A percentile compares a stretch with the other conserved stretches of the same genome.
Evolutionary conservation across 1,140 invertebrate genomes (phyloP).

Genomic region (Aporrectodea caliginosa): DNA sequence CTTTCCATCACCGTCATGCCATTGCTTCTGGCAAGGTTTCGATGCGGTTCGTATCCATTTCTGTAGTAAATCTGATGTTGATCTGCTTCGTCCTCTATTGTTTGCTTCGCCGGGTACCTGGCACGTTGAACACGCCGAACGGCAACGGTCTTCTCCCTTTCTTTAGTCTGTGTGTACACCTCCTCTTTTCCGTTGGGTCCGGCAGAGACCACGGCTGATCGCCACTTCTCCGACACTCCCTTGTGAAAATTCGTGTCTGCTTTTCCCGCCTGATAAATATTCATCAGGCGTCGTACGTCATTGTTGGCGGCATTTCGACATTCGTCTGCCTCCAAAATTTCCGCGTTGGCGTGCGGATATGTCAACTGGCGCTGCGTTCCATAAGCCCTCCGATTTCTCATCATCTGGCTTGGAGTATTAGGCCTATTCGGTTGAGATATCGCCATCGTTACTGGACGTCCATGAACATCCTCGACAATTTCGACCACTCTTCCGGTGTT

Average conservation of each 20-base stretch:
- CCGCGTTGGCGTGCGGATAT: background rate
- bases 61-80: background rate
- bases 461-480: background rate
- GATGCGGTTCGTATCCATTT: background rate
- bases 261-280: background rate
- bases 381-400: background rate
- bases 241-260: background rate
- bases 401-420: background rate
- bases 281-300: background rate
- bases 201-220: background rate
- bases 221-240: background rate
- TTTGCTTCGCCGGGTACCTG: background rate
- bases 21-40: background rate
- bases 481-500: background rate
- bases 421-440: background rate
- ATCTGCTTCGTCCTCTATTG: background rate
- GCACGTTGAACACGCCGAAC: background rate
- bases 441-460: background rate
- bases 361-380: background rate
- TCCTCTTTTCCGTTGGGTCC: background rate
- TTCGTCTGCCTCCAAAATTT: background rate
- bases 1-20: too few relatives aligned
- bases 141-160: background rate
- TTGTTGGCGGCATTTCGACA: background rate
- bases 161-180: background rate